Evolutionary conservation across 2,797 vertebrate species (phyloP), one percentile per base, ranked within the genome.

Genomic region (Gila robusta): DNA sequence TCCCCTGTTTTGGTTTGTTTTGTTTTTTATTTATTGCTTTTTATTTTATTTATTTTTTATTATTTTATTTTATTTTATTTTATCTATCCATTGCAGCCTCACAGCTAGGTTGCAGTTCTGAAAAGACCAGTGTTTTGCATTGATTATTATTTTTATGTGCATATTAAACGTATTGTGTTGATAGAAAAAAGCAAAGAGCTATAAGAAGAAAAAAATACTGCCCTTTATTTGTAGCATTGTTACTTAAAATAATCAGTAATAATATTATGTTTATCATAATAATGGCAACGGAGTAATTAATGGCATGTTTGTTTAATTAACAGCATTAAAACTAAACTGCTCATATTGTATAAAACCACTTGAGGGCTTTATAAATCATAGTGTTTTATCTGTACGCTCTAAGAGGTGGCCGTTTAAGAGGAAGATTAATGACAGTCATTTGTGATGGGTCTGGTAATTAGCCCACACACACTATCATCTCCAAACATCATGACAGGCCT

Each of bases 391-490:
- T 67, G 23, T 28, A 64, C 70, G 28, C 35, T 81, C 10, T 56
- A 47, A 82, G 47, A 44, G 17, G 35, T 41, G 49, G 52, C 19
- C 19, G 73, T 84, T 79, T 74, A 84, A 41, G 56, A 52, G 81
- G 23, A 69, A 74, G 78, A 86, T 79, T 41, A 72, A 84, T 86
- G 82, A 54, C 32, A 79, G 72, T 67, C 54, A 41, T 62, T 84
- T 84, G 81, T 72, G 66, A 69, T 44, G 32, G 49, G 52, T 79
- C 71, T 88, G 72, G 26, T 89, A 84, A 87, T 80, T 72, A 83
- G 74, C 59, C 69, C 39, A 76, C 37, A 21, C 72, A 49, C 23
- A 32, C 84, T 44, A 37, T 52, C 26, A 66, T 86, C 64, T 67
- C 70, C 62, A 80, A 71, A 44, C 81, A 69, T 87, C 85, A 86